Percentiles rank a stretch among this genome's conserved stretches.
phyloP scores from a whole-genome alignment of 2,888 invertebrate species.

The Cephonodes hylas region DNA sequence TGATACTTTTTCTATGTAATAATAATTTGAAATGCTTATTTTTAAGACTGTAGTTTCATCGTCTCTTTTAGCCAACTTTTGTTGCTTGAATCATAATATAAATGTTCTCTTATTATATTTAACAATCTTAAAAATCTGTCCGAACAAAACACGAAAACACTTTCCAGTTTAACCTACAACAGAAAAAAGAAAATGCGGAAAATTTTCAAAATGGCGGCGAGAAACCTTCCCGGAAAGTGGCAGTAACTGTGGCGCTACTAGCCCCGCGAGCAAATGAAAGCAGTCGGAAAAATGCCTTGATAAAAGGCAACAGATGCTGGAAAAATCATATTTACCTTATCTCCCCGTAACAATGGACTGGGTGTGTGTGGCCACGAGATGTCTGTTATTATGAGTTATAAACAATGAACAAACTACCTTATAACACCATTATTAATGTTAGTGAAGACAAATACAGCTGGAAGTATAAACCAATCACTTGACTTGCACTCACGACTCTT shows the following conservation, averaged over 20 bases:
- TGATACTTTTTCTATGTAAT: too few species aligned
- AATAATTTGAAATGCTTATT: too few species aligned
- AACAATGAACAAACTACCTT: too few species aligned
- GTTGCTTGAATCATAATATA: too few species aligned
- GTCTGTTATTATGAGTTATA: background rate
- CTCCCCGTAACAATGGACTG: background rate
- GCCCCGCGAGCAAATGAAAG: background rate
- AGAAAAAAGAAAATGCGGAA: background rate
- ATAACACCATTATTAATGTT: too few species aligned
- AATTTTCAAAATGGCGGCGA: background rate
- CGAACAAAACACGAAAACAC: background rate
- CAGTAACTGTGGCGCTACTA: background rate
- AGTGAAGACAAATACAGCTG: too few species aligned
- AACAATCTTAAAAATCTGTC: background rate
- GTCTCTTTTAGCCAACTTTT: too few species aligned
- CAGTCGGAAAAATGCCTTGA: background rate
- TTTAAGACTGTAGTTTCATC: too few species aligned
- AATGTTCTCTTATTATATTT: too few species aligned
- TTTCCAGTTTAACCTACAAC: background rate
- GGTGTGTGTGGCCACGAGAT: background rate
- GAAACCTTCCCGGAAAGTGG: background rate
- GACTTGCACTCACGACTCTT: too few species aligned
- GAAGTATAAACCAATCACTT: too few species aligned
- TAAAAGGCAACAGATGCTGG: slow-evolving; percentile 9
- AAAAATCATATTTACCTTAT: slow-evolving; percentile 8